Evolutionary conservation across 2,113 vertebrate species (phyloP).

Genomic region (Tachycineta bicolor): DNA sequence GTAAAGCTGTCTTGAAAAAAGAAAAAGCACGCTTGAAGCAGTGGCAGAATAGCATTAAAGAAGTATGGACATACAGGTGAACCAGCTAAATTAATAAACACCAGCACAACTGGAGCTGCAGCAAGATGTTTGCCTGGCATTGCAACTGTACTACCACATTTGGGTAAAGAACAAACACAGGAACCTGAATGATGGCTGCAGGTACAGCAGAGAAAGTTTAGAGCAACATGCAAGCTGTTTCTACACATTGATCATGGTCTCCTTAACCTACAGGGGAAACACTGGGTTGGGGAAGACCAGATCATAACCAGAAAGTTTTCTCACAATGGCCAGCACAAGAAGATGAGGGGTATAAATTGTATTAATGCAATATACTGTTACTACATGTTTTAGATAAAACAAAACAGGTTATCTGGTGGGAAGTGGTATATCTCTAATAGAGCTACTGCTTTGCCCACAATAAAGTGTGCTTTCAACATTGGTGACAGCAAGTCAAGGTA

Average conservation of each 20-base stretch:
- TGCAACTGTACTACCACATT: not conserved
- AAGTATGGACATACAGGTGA: not conserved
- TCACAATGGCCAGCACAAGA: not conserved
- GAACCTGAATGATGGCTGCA: not conserved
- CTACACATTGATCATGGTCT: not conserved
- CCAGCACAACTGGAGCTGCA: not conserved
- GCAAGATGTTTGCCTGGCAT: not conserved
- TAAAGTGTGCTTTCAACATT: not conserved
- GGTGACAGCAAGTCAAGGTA: not conserved
- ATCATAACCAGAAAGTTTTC: not conserved
- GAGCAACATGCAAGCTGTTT: not conserved
- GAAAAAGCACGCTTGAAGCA: not conserved
- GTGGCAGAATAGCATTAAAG: not conserved
- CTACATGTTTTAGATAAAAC: not conserved
- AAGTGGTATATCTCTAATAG: not conserved
- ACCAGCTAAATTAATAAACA: conserved; percentile 2
- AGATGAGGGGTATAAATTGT: not conserved
- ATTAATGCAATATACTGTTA: not conserved
- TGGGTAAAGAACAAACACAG: not conserved
- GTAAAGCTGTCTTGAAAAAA: not conserved
- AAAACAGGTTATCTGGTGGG: not conserved
- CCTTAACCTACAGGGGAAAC: not conserved
- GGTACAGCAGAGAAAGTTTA: not conserved
- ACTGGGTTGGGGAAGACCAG: not conserved
- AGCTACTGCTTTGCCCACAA: not conserved